These are phyloP conservation scores for Propithecus perrieri DNA, from an alignment of 2,797 vertebrate species.

Conservation along the genomic window DNA sequence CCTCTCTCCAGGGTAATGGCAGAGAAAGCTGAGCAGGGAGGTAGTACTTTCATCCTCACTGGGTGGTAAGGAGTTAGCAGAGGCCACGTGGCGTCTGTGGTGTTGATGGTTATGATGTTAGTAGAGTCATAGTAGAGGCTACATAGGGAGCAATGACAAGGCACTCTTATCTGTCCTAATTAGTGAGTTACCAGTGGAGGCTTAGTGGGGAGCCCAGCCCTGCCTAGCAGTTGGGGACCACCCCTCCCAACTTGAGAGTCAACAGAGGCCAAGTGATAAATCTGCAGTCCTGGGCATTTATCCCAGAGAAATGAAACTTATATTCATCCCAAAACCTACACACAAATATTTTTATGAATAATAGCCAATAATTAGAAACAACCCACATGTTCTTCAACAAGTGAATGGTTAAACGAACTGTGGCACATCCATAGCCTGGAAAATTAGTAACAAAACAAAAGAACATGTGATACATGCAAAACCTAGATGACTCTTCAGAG, in stretches of 20 bases:
- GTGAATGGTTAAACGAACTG: neutral
- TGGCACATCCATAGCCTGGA: neutral
- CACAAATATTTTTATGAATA: neutral
- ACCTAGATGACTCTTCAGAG: neutral
- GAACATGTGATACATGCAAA: neutral
- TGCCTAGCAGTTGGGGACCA: too few species aligned
- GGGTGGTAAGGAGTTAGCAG: neutral
- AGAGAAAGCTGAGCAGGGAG: neutral
- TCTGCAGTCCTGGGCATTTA: neutral
- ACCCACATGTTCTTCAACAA: neutral
- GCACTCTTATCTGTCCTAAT: too few species aligned
- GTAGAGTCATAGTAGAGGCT: neutral
- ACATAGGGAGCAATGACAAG: rapidly evolving
- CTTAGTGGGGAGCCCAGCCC: neutral
- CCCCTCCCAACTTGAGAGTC: neutral
- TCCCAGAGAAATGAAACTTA: neutral
- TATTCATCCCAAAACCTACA: neutral
- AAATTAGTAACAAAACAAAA: neutral
- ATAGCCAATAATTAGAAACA: neutral
- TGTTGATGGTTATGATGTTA: neutral
- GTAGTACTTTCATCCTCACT: neutral
- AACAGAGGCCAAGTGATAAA: neutral
- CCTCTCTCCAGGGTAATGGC: neutral
- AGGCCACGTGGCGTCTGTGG: too few species aligned
- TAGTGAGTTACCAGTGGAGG: too few species aligned